Conservation (phyloP, 2,797 vertebrate species). For the Pipistrellus nathusii region DNA sequence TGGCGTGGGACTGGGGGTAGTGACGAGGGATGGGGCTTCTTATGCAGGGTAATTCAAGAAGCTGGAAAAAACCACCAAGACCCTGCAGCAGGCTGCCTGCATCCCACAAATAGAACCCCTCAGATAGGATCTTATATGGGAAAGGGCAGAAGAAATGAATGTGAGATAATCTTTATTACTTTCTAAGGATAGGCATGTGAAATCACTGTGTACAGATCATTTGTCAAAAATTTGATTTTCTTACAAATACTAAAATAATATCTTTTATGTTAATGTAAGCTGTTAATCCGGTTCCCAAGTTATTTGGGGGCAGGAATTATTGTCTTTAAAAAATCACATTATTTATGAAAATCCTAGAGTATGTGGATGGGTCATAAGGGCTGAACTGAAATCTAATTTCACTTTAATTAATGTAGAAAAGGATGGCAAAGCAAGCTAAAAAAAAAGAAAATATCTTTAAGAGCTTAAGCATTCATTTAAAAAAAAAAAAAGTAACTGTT, state of each 20-base stretch:
- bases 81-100: neutral
- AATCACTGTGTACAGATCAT: slow-evolving; percentile 10
- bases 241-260: neutral
- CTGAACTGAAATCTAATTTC: slow-evolving; percentile 14
- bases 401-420: slow-evolving; percentile 20
- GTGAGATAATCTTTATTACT: neutral
- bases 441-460: neutral
- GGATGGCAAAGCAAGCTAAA: neutral
- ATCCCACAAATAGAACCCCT: neutral
- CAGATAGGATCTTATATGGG: neutral
- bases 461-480: neutral
- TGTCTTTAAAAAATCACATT: slow-evolving; percentile 44
- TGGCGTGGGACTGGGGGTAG: neutral
- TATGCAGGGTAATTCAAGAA: neutral
- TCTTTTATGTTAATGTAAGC: neutral
- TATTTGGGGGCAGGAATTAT: neutral
- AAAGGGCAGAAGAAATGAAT: neutral
- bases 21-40: neutral
- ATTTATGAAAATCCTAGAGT: neutral
- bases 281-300: neutral
- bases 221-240: slow-evolving; percentile 8
- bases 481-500: neutral
- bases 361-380: neutral
- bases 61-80: neutral
- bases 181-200: neutral